Conservation (phyloP, 2,797 vertebrate genomes). For the Girardinus metallicus region DNA sequence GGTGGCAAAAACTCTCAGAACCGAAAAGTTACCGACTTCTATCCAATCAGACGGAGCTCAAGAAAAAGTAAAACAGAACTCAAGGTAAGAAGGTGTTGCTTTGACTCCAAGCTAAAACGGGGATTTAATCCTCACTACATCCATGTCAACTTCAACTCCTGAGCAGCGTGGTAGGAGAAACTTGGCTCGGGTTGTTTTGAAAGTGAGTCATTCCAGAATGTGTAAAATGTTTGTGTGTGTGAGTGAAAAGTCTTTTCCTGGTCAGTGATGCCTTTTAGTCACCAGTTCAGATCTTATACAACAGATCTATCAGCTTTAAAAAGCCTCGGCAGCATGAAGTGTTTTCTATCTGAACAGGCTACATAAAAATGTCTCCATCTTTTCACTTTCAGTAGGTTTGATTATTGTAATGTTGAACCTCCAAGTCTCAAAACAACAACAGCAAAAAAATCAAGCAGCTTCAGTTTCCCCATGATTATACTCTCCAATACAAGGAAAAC, state of each 20-base stretch:
- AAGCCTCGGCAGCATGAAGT: no score
- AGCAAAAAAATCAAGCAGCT: no score
- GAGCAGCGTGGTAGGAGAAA: neutral
- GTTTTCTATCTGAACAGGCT: no score
- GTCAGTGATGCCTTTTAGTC: neutral
- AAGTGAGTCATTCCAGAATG: neutral
- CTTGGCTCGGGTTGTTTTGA: neutral
- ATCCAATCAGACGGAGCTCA: slow-evolving; percentile 92
- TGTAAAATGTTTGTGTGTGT: neutral
- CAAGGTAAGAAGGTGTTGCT: slow-evolving; percentile 79
- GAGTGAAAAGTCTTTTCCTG: neutral
- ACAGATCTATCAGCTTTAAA: no score
- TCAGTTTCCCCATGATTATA: no score
- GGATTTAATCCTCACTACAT: neutral
- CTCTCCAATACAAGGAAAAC: no score
- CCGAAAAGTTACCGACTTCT: slow-evolving; percentile 95
- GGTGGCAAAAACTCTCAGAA: slow-evolving; percentile 85
- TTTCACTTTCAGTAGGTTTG: no score
- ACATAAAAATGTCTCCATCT: no score
- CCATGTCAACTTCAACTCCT: neutral
- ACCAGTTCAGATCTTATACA: neutral
- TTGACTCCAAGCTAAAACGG: neutral
- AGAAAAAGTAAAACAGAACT: slow-evolving; percentile 92
- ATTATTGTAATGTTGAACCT: no score
- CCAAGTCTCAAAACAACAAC: no score